These are phyloP conservation scores for Drosophila takahashii DNA, from an alignment of 1,140 invertebrate species.

Conservation along the genomic window DNA sequence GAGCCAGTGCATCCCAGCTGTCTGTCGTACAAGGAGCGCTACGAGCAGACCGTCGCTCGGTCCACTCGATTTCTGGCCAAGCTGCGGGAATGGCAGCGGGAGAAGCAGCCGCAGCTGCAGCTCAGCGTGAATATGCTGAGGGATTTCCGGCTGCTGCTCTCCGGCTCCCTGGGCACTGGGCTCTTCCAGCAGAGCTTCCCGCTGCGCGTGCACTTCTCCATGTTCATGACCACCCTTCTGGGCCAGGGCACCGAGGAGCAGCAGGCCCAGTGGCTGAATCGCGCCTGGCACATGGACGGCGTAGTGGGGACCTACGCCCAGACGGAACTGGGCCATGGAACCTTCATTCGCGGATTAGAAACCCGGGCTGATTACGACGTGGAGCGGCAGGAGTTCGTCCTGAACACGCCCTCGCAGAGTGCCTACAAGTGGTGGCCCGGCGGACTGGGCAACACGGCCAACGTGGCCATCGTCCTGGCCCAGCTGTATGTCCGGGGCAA, in stretches of 20 bases:
- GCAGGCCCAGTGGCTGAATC: constrained; percentile 92
- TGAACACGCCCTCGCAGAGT: constrained; percentile 94
- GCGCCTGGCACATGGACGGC: constrained; percentile 90
- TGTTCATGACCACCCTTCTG: constrained; percentile 96
- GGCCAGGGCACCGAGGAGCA: constrained; percentile 94
- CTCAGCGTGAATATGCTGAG: constrained; percentile 35
- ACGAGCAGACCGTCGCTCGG: constrained; percentile 91
- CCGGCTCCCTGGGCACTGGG: constrained; percentile 90
- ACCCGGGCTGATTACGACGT: constrained; percentile 96
- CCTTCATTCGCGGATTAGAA: constrained; percentile 95
- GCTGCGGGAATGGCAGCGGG: constrained; percentile 88
- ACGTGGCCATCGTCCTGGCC: constrained; percentile 95
- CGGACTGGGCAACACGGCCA: constrained; percentile 95
- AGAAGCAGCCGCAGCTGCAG: constrained; percentile 4
- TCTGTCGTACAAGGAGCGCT: constrained; percentile 93
- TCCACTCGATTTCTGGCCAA: constrained; percentile 90
- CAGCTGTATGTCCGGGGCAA: constrained; percentile 93
- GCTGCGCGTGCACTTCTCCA: constrained; percentile 92
- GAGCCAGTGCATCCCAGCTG: constrained; percentile 90
- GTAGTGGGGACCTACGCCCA: constrained; percentile 98
- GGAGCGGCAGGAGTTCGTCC: constrained; percentile 92
- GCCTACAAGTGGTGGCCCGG: constrained; percentile 93
- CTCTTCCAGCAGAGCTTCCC: constrained; percentile 93
- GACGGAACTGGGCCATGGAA: constrained; percentile 97
- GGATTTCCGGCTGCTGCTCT: constrained; percentile 85